Evolutionary conservation across 2,797 vertebrate genomes (phyloP).

Genomic region (Acanthurus leucopareius): DNA sequence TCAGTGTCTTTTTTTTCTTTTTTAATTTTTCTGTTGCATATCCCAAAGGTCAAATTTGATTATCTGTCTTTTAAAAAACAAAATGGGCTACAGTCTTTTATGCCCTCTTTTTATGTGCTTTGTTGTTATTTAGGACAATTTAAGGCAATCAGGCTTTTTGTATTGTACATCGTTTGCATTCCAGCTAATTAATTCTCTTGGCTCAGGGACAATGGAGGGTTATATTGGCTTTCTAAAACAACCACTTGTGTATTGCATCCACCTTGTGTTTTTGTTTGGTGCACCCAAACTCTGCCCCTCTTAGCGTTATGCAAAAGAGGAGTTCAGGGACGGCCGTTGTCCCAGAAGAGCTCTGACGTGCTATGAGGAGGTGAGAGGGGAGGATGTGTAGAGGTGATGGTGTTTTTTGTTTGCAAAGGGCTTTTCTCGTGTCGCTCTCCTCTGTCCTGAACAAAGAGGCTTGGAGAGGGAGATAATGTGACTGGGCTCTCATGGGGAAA

Average conservation of each 20-base stretch:
- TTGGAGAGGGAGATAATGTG: constrained; percentile 71
- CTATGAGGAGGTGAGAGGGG: constrained; percentile 32
- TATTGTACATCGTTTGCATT: constrained; percentile 15
- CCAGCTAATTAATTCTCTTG: constrained; percentile 32
- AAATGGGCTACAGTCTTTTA: constrained; percentile 1
- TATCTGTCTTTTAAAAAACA: background rate
- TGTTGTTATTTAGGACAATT: constrained; percentile 2
- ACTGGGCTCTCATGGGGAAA: constrained; percentile 63
- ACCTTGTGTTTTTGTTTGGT: constrained; percentile 19
- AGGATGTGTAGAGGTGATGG: constrained; percentile 41
- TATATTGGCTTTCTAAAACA: constrained; percentile 18
- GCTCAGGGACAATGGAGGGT: constrained; percentile 20
- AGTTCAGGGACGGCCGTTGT: constrained; percentile 58
- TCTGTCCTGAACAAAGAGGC: constrained; percentile 66
- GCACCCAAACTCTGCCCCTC: constrained; percentile 27
- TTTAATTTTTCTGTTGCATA: background rate
- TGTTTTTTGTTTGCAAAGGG: constrained; percentile 70
- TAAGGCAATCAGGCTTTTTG: constrained; percentile 23
- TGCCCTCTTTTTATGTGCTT: constrained; percentile 12
- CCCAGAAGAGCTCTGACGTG: constrained; percentile 50
- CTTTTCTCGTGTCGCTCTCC: constrained; percentile 58
- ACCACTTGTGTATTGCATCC: constrained; percentile 12
- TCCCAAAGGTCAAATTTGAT: background rate
- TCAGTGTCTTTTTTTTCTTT: background rate
- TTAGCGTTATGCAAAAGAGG: constrained; percentile 19